These are phyloP conservation scores for Atherix ibis DNA, from an alignment of 2,888 invertebrate species.

Conservation along the genomic window DNA sequence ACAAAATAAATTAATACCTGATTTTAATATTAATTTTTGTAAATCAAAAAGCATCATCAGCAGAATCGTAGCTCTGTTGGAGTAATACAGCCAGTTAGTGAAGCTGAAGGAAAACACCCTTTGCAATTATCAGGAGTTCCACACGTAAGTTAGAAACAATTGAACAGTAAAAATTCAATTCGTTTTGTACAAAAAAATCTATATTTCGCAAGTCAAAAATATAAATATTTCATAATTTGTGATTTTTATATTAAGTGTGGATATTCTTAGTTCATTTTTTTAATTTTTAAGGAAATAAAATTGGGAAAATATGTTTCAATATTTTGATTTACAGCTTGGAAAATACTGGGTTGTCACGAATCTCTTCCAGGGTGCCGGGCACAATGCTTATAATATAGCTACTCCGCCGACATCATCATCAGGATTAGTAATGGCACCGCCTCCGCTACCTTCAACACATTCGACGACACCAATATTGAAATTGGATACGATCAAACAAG, in stretches of 20 bases:
- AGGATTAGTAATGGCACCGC: constrained; percentile 11
- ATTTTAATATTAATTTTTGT: no score
- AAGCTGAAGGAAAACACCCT: constrained; percentile 13
- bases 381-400: constrained; percentile 17
- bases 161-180: neutral
- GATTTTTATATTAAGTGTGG: no score
- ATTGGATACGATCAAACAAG: constrained; percentile 15
- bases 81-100: constrained; percentile 16
- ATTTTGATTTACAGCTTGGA: constrained; percentile 55
- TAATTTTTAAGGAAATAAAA: no score
- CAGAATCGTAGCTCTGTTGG: constrained; percentile 13
- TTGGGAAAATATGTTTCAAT: constrained; percentile 7
- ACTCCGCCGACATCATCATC: constrained; percentile 17
- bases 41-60: constrained; percentile 12
- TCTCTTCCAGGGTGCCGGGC: constrained; percentile 43
- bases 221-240: no score
- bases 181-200: neutral
- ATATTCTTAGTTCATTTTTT: no score
- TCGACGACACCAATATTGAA: constrained; percentile 13
- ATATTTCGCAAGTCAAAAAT: no score
- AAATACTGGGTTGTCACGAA: constrained; percentile 76
- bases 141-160: constrained; percentile 37
- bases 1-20: no score
- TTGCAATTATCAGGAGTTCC: constrained; percentile 35
- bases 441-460: constrained; percentile 17